Evolutionary conservation across 2,797 vertebrate species (phyloP), one percentile per base, ranked within the genome.

Genomic region (Semaprochilodus insignis): DNA sequence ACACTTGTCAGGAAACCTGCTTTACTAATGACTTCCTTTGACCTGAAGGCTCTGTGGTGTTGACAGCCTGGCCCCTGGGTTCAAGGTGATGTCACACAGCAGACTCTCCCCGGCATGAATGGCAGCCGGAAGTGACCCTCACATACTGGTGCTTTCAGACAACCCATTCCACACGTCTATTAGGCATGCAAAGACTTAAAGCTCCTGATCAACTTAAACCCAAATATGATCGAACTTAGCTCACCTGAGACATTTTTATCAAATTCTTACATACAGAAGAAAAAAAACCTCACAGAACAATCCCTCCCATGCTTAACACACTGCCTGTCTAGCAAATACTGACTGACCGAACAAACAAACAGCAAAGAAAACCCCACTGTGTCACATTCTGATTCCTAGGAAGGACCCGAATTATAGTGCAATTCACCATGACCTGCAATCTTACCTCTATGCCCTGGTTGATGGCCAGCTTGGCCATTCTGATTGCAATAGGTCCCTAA

Each of bases 391-490:
- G 10, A 74, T 59, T 0, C 27, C 14, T 40, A 15, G 36, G 31
- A 3, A 34, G 36, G 34, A 59, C 54, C 44, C 4, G 27, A 72
- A 54, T 25, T 25, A 44, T 10, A 54, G 40, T 11, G 62, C 2
- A 19, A 10, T 54, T 62, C 23, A 70, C 13, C n/a, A 52, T 54
- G 67, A 27, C 10, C 11, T 74, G 44, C 14, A 52, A 48, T 88
- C 95, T 95, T 92, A 99, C 98, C 96, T 99, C 98, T 87, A 98
- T 97, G 51, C 98, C 98, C 92, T 97, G 97, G 91, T 96, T 97
- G 88, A 99, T 99, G 0, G 98, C 96, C 88, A 99, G 90, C 90
- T 99, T 99, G 66, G 98, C 98, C 96, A 99, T 97, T 94, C 98
- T 94, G 91, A 99, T 91, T 86, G 98, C 98, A 89, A 99, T 95